Evolutionary conservation across 2,888 invertebrate species (phyloP), one percentile per base, ranked within the genome.

Genomic region (Epicampocera succincta): DNA sequence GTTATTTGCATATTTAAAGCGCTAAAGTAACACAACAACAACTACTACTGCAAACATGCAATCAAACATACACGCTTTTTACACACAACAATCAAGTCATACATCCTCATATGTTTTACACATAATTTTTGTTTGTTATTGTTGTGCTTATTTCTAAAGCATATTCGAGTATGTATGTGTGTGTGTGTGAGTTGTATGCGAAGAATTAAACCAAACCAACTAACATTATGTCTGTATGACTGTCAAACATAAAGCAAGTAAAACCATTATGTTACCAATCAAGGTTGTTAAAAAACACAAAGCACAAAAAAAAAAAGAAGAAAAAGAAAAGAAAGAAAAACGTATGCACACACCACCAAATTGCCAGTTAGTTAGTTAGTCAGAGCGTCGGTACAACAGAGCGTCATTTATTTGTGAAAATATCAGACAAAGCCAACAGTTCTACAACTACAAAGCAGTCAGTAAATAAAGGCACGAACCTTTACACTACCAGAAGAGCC

Each of bases 231-330:
- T 54, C 33, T 69, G 52, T 80, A 65, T 71, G 74, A 60, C 58
- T 77, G 74, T 71, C 81, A 74, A 65, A 74, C 58, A 58, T 74
- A 63, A 80, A 75, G 71, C 71, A 66, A 76, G 81, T 69, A 77
- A 81, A 77, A 73, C 56, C 80, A 81, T 74, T 77, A 78, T 78
- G 82, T 78, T 78, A 78, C 65, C 82, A 74, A 82, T 82, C 82
- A 82, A 82, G 78, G 82, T 78, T 78, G 77, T 50, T 33, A 56
- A 56, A 77, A 42, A 65, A 77, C 48, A 58, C 48, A 63, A 38
- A 71, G 21, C n/a, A 42, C 15, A 11, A 6, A 38, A 29, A 29
- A 29, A 33, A 15, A 33, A 46, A 42, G 15, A 11, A 6, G 19
- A 29, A 29, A 29, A 33, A 15, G 21, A 46, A 54, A 60, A 44